Evolutionary conservation across 2,888 invertebrate genomes (phyloP), one percentile per base, ranked within the genome.

Genomic region (Gandaritis pyraliata): DNA sequence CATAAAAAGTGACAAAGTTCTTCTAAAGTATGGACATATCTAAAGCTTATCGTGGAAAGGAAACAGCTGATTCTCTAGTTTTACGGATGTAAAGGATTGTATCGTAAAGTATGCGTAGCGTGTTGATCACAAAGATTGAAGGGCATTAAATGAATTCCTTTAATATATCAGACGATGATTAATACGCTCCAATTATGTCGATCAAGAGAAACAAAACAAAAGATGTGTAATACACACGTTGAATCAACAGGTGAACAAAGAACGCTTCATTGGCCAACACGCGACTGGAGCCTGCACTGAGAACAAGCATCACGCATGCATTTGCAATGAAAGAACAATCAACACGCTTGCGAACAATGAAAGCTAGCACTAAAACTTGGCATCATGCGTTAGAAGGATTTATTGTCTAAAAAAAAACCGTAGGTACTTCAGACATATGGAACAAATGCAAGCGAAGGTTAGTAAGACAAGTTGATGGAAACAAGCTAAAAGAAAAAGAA

Each of bases 251-350:
- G 36, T 5, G 43, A 74, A 77, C 78, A 78, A 77, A 76, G 74
- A 69, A 58, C 58, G 64, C 61, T 61, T 69, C 66, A 68, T 64
- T 71, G 68, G 65, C 69, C 63, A 71, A 70, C 77, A 78, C 75
- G 78, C 79, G 76, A 80, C 43, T 68, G 68, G 58, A 60, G 64
- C 41, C 70, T 76, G 76, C 74, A 79, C 77, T 81, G 75, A 57
- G 49, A 54, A 51, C 2, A 38, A 30, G 45, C 45, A 55, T 46
- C 29, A 39, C n/a, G 33, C 23, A 39, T 36, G 10, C 11, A 48
- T 41, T 39, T 13, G 7, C 10, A 4, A 23, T 23, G 1, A 3
- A 23, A 23, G 23, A 23, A 23, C n/a, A n/a, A n/a, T n/a, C n/a
- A n/a, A n/a, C n/a, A n/a, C n/a, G n/a, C n/a, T n/a, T 23, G 23